Conservation (phyloP, 2,888 invertebrate species). For the Lathronympha strigana region DNA sequence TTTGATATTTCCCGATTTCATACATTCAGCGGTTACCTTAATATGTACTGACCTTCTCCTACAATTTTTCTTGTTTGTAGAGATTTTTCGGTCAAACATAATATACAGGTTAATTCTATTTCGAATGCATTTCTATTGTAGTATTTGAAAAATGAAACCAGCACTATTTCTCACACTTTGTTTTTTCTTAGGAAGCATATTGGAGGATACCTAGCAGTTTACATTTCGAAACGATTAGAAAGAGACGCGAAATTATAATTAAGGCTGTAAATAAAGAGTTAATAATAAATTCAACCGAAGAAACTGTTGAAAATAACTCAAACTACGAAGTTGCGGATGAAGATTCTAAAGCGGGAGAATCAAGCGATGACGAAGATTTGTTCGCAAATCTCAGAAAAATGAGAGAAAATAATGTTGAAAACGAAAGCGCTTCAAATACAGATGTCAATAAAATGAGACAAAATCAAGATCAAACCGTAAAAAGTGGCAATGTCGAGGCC, state of each 20-base stretch:
- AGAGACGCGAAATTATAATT: constrained; percentile 81
- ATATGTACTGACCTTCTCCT: no score
- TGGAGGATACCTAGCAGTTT: constrained; percentile 93
- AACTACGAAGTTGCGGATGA: constrained; percentile 36
- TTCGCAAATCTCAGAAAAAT: constrained; percentile 75
- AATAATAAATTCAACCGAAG: constrained; percentile 55
- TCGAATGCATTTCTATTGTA: no score
- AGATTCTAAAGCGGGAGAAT: constrained; percentile 57
- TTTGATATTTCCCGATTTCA: no score
- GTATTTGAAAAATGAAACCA: no score
- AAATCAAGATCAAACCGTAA: no score
- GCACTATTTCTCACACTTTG: neutral
- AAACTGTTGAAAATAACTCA: constrained; percentile 34
- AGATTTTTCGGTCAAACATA: no score
- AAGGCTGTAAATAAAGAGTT: constrained; percentile 83
- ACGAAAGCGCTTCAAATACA: constrained; percentile 45
- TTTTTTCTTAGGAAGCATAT: constrained; percentile 87
- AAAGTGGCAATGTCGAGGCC: no score
- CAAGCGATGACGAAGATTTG: constrained; percentile 73
- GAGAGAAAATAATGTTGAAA: constrained; percentile 54
- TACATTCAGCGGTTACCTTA: no score
- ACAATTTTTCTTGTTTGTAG: no score
- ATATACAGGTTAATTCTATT: no score
- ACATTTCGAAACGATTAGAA: constrained; percentile 80
- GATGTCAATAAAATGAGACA: no score